Evolutionary conservation across 2,113 vertebrate genomes (phyloP), one percentile per base, ranked within the genome.

Genomic region (Diadophis punctatus): DNA sequence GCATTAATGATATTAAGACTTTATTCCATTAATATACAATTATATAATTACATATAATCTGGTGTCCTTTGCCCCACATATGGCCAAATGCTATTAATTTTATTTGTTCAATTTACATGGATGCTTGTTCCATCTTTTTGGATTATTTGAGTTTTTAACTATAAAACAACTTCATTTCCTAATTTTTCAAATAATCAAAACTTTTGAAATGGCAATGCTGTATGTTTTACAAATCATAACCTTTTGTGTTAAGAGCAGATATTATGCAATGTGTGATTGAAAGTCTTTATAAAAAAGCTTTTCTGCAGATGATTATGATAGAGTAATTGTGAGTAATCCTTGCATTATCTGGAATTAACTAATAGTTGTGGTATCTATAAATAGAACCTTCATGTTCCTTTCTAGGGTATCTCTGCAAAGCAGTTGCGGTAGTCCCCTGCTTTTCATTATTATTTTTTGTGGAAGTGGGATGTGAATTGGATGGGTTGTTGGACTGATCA

Each of bases 91-190:
- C 48, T 53, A 51, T 55, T 91, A 48, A 27, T 20, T 80, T 80
- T 80, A 80, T 80, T 80, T 39, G 18, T 80, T 80, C 14, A 39
- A 8, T 39, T 39, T 80, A 39, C 34, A 39, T 39, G 16, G 6
- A 20, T 80, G 68, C 18, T 8, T 80, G 34, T 80, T 39, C 63
- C n/a, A 39, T 9, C 6, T 39, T 80, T 80, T 80, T 20, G 16
- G 0, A 92, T 39, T 87, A 53, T 89, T 90, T 68, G 88, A 91
- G 46, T 94, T 92, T 95, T 95, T 92, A 94, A 94, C 87, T 94
- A 74, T 91, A 84, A 86, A 87, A 93, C 10, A 16, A 12, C 46
- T 90, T 9, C 10, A 34, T 23, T 93, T 90, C 5, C 0, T 86
- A 91, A 91, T 60, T 48, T 14, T 89, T 12, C 0, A 86, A 89